A percentile compares a stretch with the other conserved stretches of the same genome.
These are phyloP conservation scores for Spilogale gracilis DNA, from an alignment of 2,113 vertebrate species.

Conservation along the genomic window DNA sequence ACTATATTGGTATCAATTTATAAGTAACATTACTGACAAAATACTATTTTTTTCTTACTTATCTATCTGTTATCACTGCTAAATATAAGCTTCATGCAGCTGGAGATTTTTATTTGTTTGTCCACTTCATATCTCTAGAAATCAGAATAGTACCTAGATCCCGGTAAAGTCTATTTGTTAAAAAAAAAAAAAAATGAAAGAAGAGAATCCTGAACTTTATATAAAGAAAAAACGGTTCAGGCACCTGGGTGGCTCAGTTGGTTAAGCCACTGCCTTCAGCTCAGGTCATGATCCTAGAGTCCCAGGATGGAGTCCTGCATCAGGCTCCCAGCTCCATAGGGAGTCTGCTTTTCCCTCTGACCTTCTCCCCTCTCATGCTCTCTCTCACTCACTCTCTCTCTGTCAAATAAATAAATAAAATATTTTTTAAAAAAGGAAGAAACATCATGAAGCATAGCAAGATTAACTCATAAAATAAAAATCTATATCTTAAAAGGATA, in stretches of 20 bases:
- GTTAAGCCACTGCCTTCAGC: too few species aligned
- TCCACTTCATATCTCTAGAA: neutral
- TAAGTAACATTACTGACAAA: neutral
- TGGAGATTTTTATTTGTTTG: neutral
- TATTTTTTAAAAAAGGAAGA: neutral
- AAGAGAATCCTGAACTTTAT: slow-evolving; percentile 22
- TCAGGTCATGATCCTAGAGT: too few species aligned
- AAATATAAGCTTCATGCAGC: neutral
- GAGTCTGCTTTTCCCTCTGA: too few species aligned
- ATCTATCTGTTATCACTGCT: neutral
- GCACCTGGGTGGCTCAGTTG: too few species aligned
- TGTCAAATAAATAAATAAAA: too few species aligned
- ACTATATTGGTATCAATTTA: neutral
- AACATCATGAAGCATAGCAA: neutral
- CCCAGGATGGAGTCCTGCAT: too few species aligned
- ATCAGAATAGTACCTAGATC: neutral
- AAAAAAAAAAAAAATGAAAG: neutral
- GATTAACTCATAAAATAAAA: neutral
- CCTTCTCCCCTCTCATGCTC: too few species aligned
- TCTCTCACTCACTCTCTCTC: too few species aligned
- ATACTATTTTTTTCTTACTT: slow-evolving; percentile 1
- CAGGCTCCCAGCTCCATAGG: too few species aligned
- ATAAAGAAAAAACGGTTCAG: neutral
- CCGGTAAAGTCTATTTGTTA: neutral
- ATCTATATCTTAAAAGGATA: neutral